phyloP scores from a whole-genome alignment of 1,140 invertebrate genomes.

The Tetranychus urticae region DNA sequence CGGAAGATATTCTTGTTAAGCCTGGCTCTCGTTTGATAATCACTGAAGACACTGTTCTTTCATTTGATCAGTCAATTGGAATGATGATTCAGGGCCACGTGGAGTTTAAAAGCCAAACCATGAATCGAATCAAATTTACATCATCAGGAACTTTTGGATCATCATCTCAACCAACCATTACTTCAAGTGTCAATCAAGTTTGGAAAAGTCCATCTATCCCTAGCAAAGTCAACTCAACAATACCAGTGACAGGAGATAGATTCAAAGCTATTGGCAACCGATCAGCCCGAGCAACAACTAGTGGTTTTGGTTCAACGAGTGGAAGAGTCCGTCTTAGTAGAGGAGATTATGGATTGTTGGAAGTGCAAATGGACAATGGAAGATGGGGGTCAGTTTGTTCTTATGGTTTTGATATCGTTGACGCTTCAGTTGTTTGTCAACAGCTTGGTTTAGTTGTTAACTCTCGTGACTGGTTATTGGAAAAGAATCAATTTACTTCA shows the following conservation, averaged over 20 bases:
- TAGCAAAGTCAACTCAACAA: background rate
- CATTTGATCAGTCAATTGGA: conserved; percentile 62
- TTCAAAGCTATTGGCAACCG: too few relatives aligned
- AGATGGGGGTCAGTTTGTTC: conserved; percentile 91
- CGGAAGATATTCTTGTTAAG: conserved; percentile 64
- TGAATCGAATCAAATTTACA: background rate
- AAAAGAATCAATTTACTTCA: conserved; percentile 23
- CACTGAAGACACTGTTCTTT: conserved; percentile 56
- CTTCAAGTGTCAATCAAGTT: background rate
- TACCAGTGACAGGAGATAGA: background rate
- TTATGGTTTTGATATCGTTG: conserved; percentile 76
- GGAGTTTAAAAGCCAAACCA: conserved; percentile 23
- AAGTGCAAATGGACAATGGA: conserved; percentile 45
- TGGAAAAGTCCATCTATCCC: background rate
- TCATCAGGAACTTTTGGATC: background rate
- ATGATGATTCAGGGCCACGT: conserved; percentile 85
- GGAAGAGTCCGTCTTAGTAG: conserved; percentile 8
- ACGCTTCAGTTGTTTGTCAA: conserved; percentile 79
- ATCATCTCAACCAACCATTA: background rate
- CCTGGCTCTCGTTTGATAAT: conserved; percentile 53
- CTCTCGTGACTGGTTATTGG: conserved; percentile 66
- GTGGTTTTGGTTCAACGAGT: background rate
- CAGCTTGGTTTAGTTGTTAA: conserved; percentile 79
- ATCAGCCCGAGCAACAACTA: background rate
- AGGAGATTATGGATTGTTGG: conserved; percentile 22